Conservation (phyloP, 2,888 invertebrate species). For the Zele albiditarsus region DNA sequence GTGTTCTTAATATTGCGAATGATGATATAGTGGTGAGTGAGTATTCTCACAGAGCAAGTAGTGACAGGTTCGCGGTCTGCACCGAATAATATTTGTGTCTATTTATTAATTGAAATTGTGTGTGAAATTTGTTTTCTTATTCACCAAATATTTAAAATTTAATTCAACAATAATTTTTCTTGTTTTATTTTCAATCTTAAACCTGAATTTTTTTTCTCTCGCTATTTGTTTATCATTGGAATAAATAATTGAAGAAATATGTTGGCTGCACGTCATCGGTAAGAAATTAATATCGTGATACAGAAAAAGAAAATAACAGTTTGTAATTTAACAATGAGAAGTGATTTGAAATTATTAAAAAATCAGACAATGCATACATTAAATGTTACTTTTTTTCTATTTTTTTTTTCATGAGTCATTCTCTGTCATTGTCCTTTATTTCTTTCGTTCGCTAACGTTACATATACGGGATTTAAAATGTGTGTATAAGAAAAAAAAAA, state of each 20-base stretch:
- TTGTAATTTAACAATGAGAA: too few relatives aligned
- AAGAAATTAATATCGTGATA: slow-evolving; percentile 42
- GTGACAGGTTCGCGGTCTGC: background rate
- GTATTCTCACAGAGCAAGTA: background rate
- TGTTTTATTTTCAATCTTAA: too few relatives aligned
- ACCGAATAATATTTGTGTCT: too few relatives aligned
- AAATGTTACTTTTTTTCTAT: too few relatives aligned
- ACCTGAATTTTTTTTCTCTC: too few relatives aligned
- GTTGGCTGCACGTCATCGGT: slow-evolving; percentile 66
- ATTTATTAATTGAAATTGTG: too few relatives aligned
- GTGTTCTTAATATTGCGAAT: background rate
- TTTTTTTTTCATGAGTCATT: background rate
- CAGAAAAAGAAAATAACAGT: too few relatives aligned
- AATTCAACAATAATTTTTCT: too few relatives aligned
- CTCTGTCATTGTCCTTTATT: background rate
- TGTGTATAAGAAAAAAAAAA: slow-evolving; percentile 1
- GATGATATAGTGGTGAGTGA: background rate
- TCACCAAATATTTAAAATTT: too few relatives aligned
- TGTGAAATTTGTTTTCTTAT: too few relatives aligned
- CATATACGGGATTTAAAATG: background rate
- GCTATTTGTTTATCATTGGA: background rate
- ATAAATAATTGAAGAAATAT: slow-evolving; percentile 47
- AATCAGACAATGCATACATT: too few relatives aligned
- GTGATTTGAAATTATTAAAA: too few relatives aligned
- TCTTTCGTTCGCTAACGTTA: background rate